These are phyloP conservation scores for Pipistrellus nathusii DNA, from an alignment of 2,797 vertebrate species.

Conservation along the genomic window DNA sequence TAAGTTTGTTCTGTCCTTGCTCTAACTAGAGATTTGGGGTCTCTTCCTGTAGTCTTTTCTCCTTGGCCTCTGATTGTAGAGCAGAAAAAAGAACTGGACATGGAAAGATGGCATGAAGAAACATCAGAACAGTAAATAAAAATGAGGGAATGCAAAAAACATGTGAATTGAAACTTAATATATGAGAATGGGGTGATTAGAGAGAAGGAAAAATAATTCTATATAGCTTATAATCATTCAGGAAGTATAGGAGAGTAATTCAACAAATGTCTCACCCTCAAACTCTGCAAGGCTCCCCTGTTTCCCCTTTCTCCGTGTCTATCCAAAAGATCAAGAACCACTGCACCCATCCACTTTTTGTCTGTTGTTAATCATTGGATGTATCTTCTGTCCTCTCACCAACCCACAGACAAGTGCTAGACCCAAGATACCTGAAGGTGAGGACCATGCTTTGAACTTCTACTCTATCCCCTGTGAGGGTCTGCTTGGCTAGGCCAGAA, in stretches of 20 bases:
- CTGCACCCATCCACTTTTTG: neutral
- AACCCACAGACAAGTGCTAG: neutral
- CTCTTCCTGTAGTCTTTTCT: neutral
- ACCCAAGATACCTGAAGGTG: neutral
- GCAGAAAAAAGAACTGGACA: neutral
- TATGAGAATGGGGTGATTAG: neutral
- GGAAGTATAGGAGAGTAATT: neutral
- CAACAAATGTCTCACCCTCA: neutral
- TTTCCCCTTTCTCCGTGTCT: neutral
- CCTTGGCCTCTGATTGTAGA: neutral
- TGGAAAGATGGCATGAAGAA: neutral
- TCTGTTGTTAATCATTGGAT: neutral
- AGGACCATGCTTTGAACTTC: neutral
- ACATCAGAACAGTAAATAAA: neutral
- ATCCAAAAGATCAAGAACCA: neutral
- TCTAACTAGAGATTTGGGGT: neutral
- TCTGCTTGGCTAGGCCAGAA: rapidly evolving
- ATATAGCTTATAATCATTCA: neutral
- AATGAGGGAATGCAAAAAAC: neutral
- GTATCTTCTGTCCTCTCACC: neutral
- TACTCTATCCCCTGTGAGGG: neutral
- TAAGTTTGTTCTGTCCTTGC: neutral
- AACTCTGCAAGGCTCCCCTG: no score
- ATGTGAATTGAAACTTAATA: neutral
- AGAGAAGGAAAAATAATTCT: neutral